Conservation (phyloP, 2,888 invertebrate species). For the Siphonodentalium dalli region DNA sequence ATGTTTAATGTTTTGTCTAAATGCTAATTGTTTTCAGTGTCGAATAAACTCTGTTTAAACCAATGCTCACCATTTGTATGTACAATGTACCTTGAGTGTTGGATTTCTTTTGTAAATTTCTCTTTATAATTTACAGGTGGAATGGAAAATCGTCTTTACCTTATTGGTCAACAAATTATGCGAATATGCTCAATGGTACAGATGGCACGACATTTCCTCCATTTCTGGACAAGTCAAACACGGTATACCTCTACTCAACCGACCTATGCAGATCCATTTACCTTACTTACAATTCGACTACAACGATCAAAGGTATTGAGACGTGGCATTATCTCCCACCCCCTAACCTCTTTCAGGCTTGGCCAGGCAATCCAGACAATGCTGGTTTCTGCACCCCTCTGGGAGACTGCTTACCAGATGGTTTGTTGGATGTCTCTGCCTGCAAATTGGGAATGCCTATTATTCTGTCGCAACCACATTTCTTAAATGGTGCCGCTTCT, state of each 20-base stretch:
- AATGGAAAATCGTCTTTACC: no score
- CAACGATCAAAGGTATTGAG: slow-evolving; percentile 38
- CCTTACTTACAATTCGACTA: slow-evolving; percentile 27
- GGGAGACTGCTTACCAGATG: slow-evolving; percentile 47
- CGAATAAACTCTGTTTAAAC: no score
- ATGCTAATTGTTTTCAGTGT: no score
- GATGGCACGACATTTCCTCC: slow-evolving; percentile 59
- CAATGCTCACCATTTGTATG: no score
- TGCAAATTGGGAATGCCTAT: slow-evolving; percentile 51
- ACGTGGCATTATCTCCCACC: slow-evolving; percentile 43
- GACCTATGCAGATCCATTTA: slow-evolving; percentile 59
- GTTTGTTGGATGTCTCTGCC: slow-evolving; percentile 50
- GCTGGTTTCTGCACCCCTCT: slow-evolving; percentile 55
- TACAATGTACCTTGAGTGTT: no score
- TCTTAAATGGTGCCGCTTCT: slow-evolving; percentile 48
- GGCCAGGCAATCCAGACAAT: slow-evolving; percentile 47
- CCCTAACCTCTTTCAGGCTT: slow-evolving; percentile 40
- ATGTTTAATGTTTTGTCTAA: no score
- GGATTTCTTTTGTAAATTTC: no score
- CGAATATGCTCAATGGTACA: slow-evolving; percentile 58
- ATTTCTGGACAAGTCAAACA: slow-evolving; percentile 38
- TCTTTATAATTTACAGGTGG: no score
- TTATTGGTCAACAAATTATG: slow-evolving; percentile 50
- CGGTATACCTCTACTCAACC: slow-evolving; percentile 49
- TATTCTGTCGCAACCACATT: slow-evolving; percentile 60